Evolutionary conservation across 2,113 vertebrate species (phyloP).

Genomic region (Oplegnathus fasciatus): DNA sequence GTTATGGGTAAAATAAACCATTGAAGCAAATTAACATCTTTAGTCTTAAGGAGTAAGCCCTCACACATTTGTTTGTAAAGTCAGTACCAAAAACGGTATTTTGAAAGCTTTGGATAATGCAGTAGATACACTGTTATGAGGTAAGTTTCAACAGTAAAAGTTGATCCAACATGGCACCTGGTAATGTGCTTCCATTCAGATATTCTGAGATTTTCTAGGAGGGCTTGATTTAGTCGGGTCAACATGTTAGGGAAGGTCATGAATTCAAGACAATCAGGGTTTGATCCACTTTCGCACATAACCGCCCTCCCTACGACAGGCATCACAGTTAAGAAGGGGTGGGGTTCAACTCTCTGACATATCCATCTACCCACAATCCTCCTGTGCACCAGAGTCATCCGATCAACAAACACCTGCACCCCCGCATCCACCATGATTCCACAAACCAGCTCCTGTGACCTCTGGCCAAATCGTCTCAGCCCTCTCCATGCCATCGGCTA

Average conservation of each 20-base stretch:
- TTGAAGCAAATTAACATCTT: constrained; percentile 81
- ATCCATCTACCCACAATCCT: constrained; percentile 83
- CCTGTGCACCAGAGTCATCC: constrained; percentile 84
- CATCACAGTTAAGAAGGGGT: constrained; percentile 65
- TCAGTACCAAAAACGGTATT: constrained; percentile 23
- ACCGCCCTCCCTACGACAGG: constrained; percentile 49
- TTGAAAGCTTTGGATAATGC: constrained; percentile 48
- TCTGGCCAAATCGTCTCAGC: constrained; percentile 72
- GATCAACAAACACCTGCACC: constrained; percentile 82
- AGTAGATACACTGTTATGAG: constrained; percentile 55
- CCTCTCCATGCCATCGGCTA: constrained; percentile 77
- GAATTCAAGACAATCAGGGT: constrained; percentile 37
- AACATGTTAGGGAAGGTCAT: constrained; percentile 38
- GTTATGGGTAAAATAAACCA: constrained; percentile 86
- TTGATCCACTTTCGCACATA: constrained; percentile 54
- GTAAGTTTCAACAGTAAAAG: constrained; percentile 70
- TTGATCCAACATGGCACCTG: constrained; percentile 46
- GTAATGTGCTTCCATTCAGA: constrained; percentile 41
- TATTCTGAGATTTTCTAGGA: constrained; percentile 6
- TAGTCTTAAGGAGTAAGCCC: constrained; percentile 79
- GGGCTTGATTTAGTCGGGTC: constrained; percentile 36
- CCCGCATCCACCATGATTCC: constrained; percentile 82
- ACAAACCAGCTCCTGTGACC: constrained; percentile 76
- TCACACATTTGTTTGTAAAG: constrained; percentile 56
- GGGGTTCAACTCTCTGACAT: constrained; percentile 76